A percentile compares a stretch with the other conserved stretches of the same genome.
These are phyloP conservation scores for Dipodomys spectabilis DNA, from an alignment of 2,113 vertebrate species.

Conservation along the genomic window DNA sequence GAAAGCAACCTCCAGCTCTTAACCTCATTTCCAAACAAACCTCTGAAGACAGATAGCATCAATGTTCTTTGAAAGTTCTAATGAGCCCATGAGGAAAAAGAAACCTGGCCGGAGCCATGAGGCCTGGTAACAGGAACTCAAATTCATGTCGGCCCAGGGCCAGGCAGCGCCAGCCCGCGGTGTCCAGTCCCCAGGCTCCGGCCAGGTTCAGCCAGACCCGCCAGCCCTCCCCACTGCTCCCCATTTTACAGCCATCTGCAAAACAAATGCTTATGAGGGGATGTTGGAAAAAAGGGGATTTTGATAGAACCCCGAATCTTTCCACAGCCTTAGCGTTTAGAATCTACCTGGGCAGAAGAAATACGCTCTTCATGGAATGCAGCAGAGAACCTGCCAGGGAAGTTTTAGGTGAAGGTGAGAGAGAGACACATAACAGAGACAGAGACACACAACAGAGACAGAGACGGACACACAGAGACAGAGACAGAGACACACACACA, in stretches of 20 bases:
- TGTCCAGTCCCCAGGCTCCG: not conserved
- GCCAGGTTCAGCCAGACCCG: too few species aligned
- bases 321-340: not conserved
- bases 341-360: not conserved
- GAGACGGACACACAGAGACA: too few species aligned
- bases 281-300: not conserved
- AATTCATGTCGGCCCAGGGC: not conserved
- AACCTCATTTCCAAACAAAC: not conserved
- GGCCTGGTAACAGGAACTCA: conserved; percentile 19
- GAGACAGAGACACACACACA: too few species aligned
- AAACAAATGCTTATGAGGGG: conserved; percentile 1
- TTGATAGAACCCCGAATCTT: not conserved
- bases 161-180: not conserved
- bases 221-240: too few species aligned
- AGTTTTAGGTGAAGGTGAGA: not conserved
- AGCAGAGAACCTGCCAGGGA: not conserved
- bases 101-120: not conserved
- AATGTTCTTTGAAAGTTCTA: not conserved
- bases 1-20: conserved; percentile 10
- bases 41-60: conserved; percentile 18
- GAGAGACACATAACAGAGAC: too few species aligned
- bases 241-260: not conserved
- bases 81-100: not conserved
- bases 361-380: too few species aligned
- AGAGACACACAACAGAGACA: too few species aligned